Base-by-base conservation (phyloP, 1,140 invertebrate genomes). In the Danaus plexippus region DNA sequence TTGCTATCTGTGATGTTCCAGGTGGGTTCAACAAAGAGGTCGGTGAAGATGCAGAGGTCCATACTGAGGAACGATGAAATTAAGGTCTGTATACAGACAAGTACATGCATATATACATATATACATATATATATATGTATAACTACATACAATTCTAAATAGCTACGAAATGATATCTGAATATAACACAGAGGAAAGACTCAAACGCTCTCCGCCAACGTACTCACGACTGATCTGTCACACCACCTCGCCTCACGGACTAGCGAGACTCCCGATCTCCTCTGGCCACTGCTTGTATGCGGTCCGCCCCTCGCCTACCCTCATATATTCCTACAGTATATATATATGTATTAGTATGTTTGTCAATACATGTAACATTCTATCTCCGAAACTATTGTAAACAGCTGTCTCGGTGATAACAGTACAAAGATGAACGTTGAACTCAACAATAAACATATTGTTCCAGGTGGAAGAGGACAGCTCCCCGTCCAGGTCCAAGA, bases 61-160 rank as follows among this genome's bases (percentile, higher is more conserved):
- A 69, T 69, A 59, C 47, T 69, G 51, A 69, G 66, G 50, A 62
- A 57, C 44, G 47, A 42, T 12, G 54, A 55, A n/a, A 9, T 42
- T 0, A 51, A 47, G 59, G 43, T 52, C 44, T 50, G 1, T 11
- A 32, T 47, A 11, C 8, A 46, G 9, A 40, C 22, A 40, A 3
- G 11, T 40, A 51, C 11, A 51, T 11, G 40, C 22, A 51, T 3
- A 46, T 46, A 46, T 46, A 46, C n/a, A 46, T 46, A 46, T 46
- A 46, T 46, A 46, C n/a, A 46, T 46, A 46, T 46, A 46, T 46
- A 32, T 50, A 22, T 50, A 18, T 22, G 40, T 22, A 32, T 40
- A 11, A n/a, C 11, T 45, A 45, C 12, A 45, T 45, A 45, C 12
- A 45, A n/a, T n/a, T 51, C 11, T 7, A 52, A 51, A 22, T 43